These are phyloP conservation scores for Bombycilla garrulus DNA, from an alignment of 2,113 vertebrate genomes.

Conservation along the genomic window DNA sequence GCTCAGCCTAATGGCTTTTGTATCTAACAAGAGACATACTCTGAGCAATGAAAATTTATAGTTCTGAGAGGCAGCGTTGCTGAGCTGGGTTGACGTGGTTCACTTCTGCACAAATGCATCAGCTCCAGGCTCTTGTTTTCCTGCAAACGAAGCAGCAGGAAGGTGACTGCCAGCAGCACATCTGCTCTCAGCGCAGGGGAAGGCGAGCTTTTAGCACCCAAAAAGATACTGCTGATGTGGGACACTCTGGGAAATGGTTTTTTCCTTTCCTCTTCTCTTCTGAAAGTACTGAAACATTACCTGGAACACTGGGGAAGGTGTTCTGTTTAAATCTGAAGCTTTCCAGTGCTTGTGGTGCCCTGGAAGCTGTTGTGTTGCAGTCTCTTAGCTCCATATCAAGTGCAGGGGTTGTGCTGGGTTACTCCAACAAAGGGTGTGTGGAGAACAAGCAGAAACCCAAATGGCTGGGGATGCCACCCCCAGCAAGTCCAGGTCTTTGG, in stretches of 20 bases:
- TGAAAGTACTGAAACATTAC: neutral
- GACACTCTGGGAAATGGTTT: neutral
- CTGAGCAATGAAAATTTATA: rapidly evolving
- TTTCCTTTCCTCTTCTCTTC: neutral
- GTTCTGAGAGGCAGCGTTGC: neutral
- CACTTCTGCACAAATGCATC: neutral
- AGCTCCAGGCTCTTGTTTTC: neutral
- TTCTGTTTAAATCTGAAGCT: neutral
- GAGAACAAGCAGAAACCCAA: neutral
- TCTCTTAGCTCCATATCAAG: rapidly evolving
- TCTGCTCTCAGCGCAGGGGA: neutral
- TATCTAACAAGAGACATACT: neutral
- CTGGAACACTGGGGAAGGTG: neutral
- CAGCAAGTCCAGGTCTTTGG: neutral
- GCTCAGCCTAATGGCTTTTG: neutral
- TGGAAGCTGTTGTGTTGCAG: neutral
- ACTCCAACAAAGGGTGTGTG: neutral
- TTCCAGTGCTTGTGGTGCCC: neutral
- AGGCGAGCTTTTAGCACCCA: neutral
- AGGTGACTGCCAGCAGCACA: neutral
- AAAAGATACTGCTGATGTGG: rapidly evolving
- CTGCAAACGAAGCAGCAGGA: neutral
- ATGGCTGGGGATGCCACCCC: neutral
- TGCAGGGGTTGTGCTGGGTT: rapidly evolving
- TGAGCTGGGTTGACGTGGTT: neutral